Evolutionary conservation across 2,888 invertebrate species (phyloP), one percentile per base, ranked within the genome.

Genomic region (Cryptophagus acutangulus): DNA sequence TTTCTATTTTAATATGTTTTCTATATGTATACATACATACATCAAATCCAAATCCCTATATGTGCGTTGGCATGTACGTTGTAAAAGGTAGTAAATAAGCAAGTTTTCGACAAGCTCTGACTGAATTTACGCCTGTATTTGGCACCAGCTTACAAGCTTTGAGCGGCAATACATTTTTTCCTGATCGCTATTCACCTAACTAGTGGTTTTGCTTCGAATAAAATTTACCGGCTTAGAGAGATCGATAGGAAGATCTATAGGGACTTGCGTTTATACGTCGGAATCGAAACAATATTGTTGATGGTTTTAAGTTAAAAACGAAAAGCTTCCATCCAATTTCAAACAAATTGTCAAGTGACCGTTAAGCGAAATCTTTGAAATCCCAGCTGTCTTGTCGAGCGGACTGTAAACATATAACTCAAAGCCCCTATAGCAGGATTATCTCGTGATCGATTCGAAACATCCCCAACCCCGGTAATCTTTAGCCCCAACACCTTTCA

Each of bases 301-400:
- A 44, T 43, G 46, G 49, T 46, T 43, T 50, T 50, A 52, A 46
- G 51, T 51, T 49, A 41, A 45, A 41, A 46, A 49, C 49, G n/a
- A n/a, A n/a, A n/a, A 53, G 49, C 49, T 51, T 60, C 62, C 57
- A 66, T 67, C 65, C 65, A 66, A 66, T 66, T 60, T 61, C 59
- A 55, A 63, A 59, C 59, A 62, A 66, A 66, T 67, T 61, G 61
- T 63, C 64, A 62, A 63, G 64, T 66, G 66, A 63, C 64, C 65
- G 63, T 65, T 65, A 62, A 59, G 59, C 58, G 61, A 57, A 65
- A 63, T 65, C 64, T 59, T 57, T 51, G 61, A 63, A 66, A 66
- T 66, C 66, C 64, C 65, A 57, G 59, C 61, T 61, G 62, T 60
- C 63, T 58, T 54, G 57, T 48, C 54, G 51, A 53, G 58, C 57